These are phyloP conservation scores for Thunnus albacares DNA, from an alignment of 2,797 vertebrate species.

Conservation along the genomic window DNA sequence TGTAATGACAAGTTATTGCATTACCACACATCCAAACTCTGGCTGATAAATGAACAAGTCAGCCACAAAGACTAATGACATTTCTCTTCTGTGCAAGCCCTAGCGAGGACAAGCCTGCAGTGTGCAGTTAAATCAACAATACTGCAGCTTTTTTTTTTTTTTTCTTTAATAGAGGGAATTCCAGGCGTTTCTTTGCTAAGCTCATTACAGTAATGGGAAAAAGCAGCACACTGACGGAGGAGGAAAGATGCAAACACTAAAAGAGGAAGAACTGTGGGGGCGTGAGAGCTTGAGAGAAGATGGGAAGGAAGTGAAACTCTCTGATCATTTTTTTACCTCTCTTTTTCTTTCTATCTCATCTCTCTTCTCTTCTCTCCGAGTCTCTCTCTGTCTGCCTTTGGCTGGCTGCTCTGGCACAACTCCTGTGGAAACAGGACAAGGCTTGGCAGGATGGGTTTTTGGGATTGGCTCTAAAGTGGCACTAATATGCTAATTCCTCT, in stretches of 20 bases:
- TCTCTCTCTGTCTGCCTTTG: slow-evolving; percentile 22
- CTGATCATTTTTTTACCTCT: slow-evolving; percentile 27
- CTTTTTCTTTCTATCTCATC: neutral
- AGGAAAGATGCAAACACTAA: slow-evolving; percentile 26
- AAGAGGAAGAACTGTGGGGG: slow-evolving; percentile 23
- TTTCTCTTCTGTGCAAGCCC: neutral
- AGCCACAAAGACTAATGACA: neutral
- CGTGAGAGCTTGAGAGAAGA: slow-evolving; percentile 34
- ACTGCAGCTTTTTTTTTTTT: neutral
- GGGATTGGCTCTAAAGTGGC: slow-evolving; percentile 63
- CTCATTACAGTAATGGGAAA: slow-evolving; percentile 20
- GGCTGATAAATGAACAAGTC: slow-evolving; percentile 29
- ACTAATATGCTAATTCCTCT: slow-evolving; percentile 65
- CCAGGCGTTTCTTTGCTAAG: slow-evolving; percentile 18
- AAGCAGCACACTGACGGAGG: slow-evolving; percentile 10
- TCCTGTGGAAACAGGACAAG: slow-evolving; percentile 40
- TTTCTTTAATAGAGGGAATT: slow-evolving; percentile 26
- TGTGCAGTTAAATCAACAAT: slow-evolving; percentile 9
- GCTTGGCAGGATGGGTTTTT: slow-evolving; percentile 49
- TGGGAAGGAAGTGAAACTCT: slow-evolving; percentile 28
- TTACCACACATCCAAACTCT: slow-evolving; percentile 5
- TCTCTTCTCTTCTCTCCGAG: slow-evolving; percentile 1
- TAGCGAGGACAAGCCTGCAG: neutral
- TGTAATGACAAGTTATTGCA: slow-evolving; percentile 9
- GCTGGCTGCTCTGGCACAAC: slow-evolving; percentile 48